Conservation (phyloP, 2,113 vertebrate genomes). For the Siphamia tubifer region DNA sequence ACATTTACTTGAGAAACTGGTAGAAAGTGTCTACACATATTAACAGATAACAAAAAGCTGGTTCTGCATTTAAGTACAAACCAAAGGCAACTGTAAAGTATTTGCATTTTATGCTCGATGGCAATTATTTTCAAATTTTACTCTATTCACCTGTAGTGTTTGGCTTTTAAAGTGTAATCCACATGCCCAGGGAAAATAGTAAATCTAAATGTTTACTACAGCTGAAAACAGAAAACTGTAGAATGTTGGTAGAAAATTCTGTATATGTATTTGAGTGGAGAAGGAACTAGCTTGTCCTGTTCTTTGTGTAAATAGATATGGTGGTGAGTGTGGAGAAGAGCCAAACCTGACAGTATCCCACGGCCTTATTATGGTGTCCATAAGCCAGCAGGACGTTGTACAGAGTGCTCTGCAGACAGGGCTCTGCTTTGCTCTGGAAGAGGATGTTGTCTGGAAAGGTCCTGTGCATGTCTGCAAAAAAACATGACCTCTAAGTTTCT, state of each 20-base stretch:
- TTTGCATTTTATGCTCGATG: no score
- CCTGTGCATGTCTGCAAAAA: constrained; percentile 88
- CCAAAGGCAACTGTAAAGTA: no score
- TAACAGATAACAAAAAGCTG: no score
- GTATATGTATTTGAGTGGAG: neutral
- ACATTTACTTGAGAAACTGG: no score
- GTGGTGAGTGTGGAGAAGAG: neutral
- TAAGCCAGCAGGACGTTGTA: constrained; percentile 92
- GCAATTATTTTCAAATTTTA: no score
- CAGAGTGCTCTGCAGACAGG: constrained; percentile 85
- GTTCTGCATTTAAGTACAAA: no score
- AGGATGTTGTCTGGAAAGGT: constrained; percentile 96
- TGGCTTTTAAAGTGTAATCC: no score
- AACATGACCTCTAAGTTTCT: no score
- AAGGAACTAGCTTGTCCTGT: neutral
- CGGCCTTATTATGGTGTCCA: constrained; percentile 87
- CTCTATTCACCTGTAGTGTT: no score
- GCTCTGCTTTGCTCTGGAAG: constrained; percentile 84
- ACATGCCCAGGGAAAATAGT: no score
- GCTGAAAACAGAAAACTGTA: neutral
- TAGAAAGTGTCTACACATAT: no score
- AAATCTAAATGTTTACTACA: no score
- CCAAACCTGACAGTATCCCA: constrained; percentile 95
- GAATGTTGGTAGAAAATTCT: neutral
- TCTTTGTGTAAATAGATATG: constrained; percentile 14